Percentiles rank a stretch among this genome's conserved stretches.
Evolutionary conservation across 2,113 vertebrate genomes (phyloP).

Genomic region (Ameiurus melas): DNA sequence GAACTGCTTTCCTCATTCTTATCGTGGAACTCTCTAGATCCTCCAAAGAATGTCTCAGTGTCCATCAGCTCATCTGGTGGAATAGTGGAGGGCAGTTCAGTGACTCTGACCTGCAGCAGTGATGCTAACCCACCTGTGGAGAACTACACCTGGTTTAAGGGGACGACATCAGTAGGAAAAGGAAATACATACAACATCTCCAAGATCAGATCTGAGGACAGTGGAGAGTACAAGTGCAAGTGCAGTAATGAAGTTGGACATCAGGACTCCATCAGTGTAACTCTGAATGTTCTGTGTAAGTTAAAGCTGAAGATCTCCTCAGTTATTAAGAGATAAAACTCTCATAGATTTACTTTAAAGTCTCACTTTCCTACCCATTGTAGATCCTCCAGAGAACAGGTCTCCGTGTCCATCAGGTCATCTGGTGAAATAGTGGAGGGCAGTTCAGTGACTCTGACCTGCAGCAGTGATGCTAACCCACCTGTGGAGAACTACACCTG

Average conservation of each 20-base stretch:
- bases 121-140: not conserved
- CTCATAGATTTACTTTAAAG: no score
- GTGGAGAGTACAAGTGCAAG: not conserved
- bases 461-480: no score
- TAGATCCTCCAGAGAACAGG: not conserved
- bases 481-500: no score
- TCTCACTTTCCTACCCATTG: not conserved
- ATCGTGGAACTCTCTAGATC: not conserved
- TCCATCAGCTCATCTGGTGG: not conserved
- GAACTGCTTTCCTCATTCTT: not conserved
- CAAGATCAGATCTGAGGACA: not conserved
- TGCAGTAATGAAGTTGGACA: not conserved
- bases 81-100: not conserved
- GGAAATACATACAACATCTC: not conserved
- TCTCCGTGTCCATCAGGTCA: no score
- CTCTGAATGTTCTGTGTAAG: slow-evolving; percentile 1
- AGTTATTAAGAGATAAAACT: not conserved
- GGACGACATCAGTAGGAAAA: not conserved
- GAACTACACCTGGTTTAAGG: not conserved
- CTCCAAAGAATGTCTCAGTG: not conserved
- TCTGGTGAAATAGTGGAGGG: no score
- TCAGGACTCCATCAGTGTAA: not conserved
- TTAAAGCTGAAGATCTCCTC: not conserved
- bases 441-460: no score
- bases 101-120: slow-evolving; percentile 16